Base-by-base conservation (phyloP, 2,797 vertebrate species). In the Spheniscus humboldti region DNA sequence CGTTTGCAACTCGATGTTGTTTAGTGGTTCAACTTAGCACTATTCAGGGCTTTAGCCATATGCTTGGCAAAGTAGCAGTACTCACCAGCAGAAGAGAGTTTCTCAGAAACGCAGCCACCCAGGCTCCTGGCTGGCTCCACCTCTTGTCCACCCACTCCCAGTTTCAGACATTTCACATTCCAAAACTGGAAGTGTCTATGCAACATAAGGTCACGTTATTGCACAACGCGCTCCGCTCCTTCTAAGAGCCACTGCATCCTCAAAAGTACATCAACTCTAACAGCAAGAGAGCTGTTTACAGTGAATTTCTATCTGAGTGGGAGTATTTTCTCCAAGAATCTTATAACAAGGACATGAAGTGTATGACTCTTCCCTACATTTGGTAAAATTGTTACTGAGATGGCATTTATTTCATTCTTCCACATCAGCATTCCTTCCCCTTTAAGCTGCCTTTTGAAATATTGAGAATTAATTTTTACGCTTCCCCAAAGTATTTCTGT, bases 91-190 rank as follows among this genome's bases (percentile, higher is more conserved):
- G 76, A 66, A 84, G 69, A 95, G 90, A 86, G 87, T 92, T 96
- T 94, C 94, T 97, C 91, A 95, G 94, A 96, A 96, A 96, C 23
- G 1, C 87, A 97, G 92, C 89, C 94, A 92, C 87, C 75, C 91
- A 88, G 95, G 92, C 96, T 97, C 87, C 96, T 90, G 82, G n/a
- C 85, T 92, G 93, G 87, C 95, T 92, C 97, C 97, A 96, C 97
- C 95, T 97, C 97, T 91, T 52, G 60, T 96, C 95, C 94, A 0
- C 94, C 96, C 94, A 95, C 97, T 97, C 97, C 96, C 95, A 96
- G 94, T 97, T 97, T 97, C 95, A 97, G 95, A 96, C 96, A 96
- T 92, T 95, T 97, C 87, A 5, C 97, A 96, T 97, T 97, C 96
- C 97, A 97, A 97, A 97, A 95, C 92, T 97, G 94, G 96, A 97